Evolutionary conservation across 2,113 vertebrate species (phyloP), one percentile per base, ranked within the genome.

Genomic region (Meriones unguiculatus): DNA sequence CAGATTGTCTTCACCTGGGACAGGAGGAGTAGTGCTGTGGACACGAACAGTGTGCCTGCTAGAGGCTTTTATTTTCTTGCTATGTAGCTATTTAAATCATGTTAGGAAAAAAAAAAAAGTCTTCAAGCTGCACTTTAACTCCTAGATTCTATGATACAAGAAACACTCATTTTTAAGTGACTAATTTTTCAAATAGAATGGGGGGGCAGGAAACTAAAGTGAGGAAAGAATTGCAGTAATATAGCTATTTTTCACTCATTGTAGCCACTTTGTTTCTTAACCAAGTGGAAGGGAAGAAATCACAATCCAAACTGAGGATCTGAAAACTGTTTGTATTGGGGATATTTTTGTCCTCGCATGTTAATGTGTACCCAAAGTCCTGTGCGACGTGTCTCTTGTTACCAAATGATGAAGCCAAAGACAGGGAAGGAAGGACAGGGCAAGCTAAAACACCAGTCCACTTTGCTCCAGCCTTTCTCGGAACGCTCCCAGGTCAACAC

Each of bases 121-220:
- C 77, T 81, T 92, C 38, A 94, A 93, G 88, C 32, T 87, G 35
- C 69, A 65, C 64, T 52, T 73, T 88, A 69, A 72, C 50, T 64
- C 17, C 18, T 97, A 77, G 25, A 69, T 86, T 52, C 80, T 92
- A 41, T 64, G 12, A 93, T 78, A 57, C 92, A 84, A 89, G 72
- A 81, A 84, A 70, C 46, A 3, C 13, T 87, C 64, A 10, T 87
- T 95, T 93, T 94, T 28, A 65, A 54, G 62, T 69, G 69, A 7
- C 85, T 82, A 91, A 86, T 90, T 25, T 38, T 93, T 81, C 25
- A 92, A 91, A 78, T 72, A 92, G 91, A 93, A 70, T 62, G 69
- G 69, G 10, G n/a, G 54, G 54, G 54, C 5, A 41, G 25, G 14
- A 41, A 62, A 10, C 41, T 25, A 30, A 65, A 54, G 14, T 24